These are phyloP conservation scores for Pyrocephalus nanus DNA, from an alignment of 2,797 vertebrate species.

Conservation along the genomic window DNA sequence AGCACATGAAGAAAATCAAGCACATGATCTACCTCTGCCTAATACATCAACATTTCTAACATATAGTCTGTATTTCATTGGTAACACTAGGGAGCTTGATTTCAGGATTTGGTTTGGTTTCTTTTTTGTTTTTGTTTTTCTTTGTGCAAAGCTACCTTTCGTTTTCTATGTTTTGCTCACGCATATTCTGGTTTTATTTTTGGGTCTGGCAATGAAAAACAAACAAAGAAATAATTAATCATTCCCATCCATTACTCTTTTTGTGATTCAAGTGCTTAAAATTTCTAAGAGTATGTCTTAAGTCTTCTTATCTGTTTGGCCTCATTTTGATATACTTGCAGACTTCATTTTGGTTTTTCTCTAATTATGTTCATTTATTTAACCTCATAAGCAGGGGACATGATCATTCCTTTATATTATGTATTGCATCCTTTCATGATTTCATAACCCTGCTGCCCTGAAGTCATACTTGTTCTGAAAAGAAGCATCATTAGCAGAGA, in stretches of 20 bases:
- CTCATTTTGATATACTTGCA: constrained; percentile 84
- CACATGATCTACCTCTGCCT: constrained; percentile 22
- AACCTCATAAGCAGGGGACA: constrained; percentile 79
- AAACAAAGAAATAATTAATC: constrained; percentile 72
- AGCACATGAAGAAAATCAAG: neutral
- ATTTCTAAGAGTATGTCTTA: constrained; percentile 80
- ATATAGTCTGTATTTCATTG: neutral
- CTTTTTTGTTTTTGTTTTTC: neutral
- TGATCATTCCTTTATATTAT: constrained; percentile 77
- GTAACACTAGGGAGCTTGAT: constrained; percentile 52
- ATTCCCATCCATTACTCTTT: constrained; percentile 82
- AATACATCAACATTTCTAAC: neutral
- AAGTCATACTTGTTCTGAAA: constrained; percentile 72
- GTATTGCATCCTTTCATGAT: constrained; percentile 73
- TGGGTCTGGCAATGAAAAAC: constrained; percentile 83
- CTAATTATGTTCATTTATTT: constrained; percentile 82
- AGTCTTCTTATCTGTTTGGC: constrained; percentile 83
- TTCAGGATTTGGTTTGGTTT: constrained; percentile 2
- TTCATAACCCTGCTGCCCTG: constrained; percentile 76
- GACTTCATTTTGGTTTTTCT: constrained; percentile 90
- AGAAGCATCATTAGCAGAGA: constrained; percentile 57
- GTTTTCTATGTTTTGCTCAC: constrained; percentile 69
- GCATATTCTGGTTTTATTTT: constrained; percentile 79
- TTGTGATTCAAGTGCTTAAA: constrained; percentile 82
- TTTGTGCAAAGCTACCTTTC: constrained; percentile 64